phyloP scores from a whole-genome alignment of 2,888 invertebrate species.

The Aleiodes leptofemur region DNA sequence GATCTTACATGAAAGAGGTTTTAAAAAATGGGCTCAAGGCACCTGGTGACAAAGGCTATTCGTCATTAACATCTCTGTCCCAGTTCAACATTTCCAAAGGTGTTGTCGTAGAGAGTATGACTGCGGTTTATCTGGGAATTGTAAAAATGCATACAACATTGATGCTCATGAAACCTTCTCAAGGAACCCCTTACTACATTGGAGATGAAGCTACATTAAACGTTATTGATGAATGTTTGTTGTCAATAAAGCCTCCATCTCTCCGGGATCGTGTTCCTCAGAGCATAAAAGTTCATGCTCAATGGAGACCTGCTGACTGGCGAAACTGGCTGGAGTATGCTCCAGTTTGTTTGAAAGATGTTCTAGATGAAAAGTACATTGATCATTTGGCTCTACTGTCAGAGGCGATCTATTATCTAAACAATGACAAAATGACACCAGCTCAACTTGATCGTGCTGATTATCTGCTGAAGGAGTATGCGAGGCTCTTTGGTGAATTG shows the following conservation, averaged over 20 bases:
- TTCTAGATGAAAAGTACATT: neutral
- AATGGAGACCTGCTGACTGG: neutral
- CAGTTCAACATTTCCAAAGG: conserved; percentile 40
- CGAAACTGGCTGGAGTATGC: neutral
- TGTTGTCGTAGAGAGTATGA: conserved; percentile 42
- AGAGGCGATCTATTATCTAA: neutral
- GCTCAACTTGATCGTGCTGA: neutral
- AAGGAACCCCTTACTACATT: conserved; percentile 28
- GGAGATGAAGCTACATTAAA: conserved; percentile 2
- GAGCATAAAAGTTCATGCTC: neutral
- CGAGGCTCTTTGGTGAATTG: neutral
- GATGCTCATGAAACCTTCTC: conserved; percentile 21
- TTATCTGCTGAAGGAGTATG: neutral
- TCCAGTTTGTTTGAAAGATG: neutral
- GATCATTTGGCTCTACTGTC: neutral
- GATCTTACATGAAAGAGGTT: no score
- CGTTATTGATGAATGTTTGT: neutral
- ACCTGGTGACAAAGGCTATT: conserved; percentile 25
- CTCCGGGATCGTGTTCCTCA: neutral
- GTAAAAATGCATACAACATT: conserved; percentile 28
- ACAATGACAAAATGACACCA: neutral
- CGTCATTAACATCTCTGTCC: conserved; percentile 19
- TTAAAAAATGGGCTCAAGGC: neutral
- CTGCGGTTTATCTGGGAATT: conserved; percentile 38
- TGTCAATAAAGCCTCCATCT: neutral